These are phyloP conservation scores for Prionailurus bengalensis DNA, from an alignment of 2,113 vertebrate species.

Conservation along the genomic window DNA sequence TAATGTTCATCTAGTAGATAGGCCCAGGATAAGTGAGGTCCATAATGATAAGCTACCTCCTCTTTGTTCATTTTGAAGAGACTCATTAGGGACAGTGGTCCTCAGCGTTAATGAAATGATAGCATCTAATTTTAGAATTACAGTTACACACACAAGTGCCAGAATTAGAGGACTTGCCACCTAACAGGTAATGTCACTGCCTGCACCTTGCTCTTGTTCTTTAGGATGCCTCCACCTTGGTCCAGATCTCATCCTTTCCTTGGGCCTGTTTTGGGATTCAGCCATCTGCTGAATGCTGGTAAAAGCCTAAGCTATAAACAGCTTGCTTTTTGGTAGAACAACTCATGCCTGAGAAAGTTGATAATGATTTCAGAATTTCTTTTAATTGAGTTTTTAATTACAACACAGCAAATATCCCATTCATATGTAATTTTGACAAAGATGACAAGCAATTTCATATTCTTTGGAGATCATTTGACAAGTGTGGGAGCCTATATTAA, in stretches of 20 bases:
- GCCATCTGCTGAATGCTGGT: background rate
- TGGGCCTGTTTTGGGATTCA: background rate
- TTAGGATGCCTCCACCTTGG: background rate
- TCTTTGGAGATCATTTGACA: constrained; percentile 70
- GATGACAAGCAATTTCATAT: constrained; percentile 71
- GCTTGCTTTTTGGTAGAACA: constrained; percentile 27
- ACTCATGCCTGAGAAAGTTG: constrained; percentile 68
- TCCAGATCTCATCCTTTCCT: background rate
- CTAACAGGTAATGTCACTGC: background rate
- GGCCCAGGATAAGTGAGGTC: background rate
- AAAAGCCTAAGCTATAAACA: constrained; percentile 3
- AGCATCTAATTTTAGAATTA: constrained; percentile 43
- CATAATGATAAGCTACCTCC: constrained; percentile 44
- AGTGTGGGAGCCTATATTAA: constrained; percentile 9
- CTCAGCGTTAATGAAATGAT: constrained; percentile 65
- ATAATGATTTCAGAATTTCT: constrained; percentile 74
- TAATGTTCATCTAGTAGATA: constrained; percentile 60
- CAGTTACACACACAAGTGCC: background rate
- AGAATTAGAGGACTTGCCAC: background rate
- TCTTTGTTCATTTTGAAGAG: constrained; percentile 56
- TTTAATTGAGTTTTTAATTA: constrained; percentile 82
- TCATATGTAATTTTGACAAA: constrained; percentile 63
- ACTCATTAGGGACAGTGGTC: constrained; percentile 70
- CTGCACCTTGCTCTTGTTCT: background rate
- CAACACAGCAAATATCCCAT: constrained; percentile 63